Conservation (phyloP, 37 sponge, comb jelly and placozoan species). For the Spongilla lacustris region DNA sequence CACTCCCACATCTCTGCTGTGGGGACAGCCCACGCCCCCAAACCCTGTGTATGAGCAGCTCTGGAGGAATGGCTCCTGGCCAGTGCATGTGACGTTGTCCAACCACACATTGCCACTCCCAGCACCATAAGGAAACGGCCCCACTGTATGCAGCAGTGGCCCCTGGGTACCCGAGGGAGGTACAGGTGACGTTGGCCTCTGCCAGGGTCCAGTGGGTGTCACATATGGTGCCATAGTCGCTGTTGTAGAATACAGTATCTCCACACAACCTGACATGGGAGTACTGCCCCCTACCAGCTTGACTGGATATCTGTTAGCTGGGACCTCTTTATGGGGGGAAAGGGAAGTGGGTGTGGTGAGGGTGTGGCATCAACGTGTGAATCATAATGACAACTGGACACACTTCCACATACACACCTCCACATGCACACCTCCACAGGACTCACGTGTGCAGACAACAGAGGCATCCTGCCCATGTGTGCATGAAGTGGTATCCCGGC, state of each 20-base stretch:
- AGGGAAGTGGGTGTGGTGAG: not conserved
- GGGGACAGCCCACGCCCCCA: not conserved
- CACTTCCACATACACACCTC: too few species aligned
- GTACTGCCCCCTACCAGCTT: slow-evolving; percentile 40
- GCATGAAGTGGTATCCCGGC: slow-evolving; percentile 4
- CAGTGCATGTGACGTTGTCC: slow-evolving; percentile 20
- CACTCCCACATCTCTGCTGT: not conserved
- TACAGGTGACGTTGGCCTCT: slow-evolving; percentile 55
- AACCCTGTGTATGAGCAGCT: not conserved
- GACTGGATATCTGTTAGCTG: slow-evolving; percentile 50
- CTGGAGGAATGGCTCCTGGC: slow-evolving; percentile 3
- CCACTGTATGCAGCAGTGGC: not conserved
- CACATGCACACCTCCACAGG: not conserved
- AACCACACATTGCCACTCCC: slow-evolving; percentile 22
- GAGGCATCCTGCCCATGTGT: slow-evolving; percentile 10
- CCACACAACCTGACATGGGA: slow-evolving; percentile 50
- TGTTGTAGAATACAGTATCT: slow-evolving; percentile 72
- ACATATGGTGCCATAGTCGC: slow-evolving; percentile 76
- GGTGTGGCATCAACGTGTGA: too few species aligned
- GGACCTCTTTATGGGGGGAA: not conserved
- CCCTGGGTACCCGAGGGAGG: slow-evolving; percentile 45
- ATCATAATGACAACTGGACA: too few species aligned
- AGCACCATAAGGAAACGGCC: not conserved
- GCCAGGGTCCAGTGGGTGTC: slow-evolving; percentile 55
- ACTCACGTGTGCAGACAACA: slow-evolving; percentile 20